phyloP scores from a whole-genome alignment of 2,113 vertebrate genomes.

The Zapus hudsonius region DNA sequence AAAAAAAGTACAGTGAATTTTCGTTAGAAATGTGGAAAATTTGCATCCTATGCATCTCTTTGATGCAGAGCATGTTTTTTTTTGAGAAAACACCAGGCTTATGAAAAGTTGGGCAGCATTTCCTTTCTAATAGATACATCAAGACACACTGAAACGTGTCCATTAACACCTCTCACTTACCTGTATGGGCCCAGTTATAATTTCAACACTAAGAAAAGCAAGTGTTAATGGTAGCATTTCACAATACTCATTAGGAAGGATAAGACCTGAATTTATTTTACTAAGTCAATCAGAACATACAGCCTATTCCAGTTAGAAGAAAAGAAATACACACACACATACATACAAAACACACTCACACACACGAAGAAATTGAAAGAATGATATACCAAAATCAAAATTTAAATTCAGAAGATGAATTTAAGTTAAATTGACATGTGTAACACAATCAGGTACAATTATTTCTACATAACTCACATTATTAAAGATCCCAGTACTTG shows the following conservation, averaged over 20 bases:
- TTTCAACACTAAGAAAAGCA: conserved; percentile 58
- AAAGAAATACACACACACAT: too few relatives aligned
- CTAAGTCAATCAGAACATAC: neutral
- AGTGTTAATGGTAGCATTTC: conserved; percentile 59
- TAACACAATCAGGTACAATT: neutral
- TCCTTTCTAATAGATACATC: conserved; percentile 11
- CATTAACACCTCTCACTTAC: conserved; percentile 65
- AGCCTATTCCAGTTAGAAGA: neutral
- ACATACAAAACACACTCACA: too few relatives aligned
- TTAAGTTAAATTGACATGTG: neutral
- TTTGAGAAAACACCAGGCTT: neutral
- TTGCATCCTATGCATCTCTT: neutral
- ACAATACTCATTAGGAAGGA: conserved; percentile 12
- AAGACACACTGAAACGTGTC: conserved; percentile 1
- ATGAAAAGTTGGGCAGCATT: neutral
- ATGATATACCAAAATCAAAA: neutral
- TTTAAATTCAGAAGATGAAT: neutral
- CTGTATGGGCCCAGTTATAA: conserved; percentile 45
- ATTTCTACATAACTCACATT: neutral
- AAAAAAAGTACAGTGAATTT: neutral
- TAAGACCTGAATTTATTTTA: neutral
- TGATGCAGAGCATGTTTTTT: neutral
- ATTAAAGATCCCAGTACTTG: neutral
- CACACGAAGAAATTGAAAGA: too few relatives aligned
- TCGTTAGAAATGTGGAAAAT: neutral